phyloP scores from a whole-genome alignment of 2,113 vertebrate genomes.

The Upupa epops region DNA sequence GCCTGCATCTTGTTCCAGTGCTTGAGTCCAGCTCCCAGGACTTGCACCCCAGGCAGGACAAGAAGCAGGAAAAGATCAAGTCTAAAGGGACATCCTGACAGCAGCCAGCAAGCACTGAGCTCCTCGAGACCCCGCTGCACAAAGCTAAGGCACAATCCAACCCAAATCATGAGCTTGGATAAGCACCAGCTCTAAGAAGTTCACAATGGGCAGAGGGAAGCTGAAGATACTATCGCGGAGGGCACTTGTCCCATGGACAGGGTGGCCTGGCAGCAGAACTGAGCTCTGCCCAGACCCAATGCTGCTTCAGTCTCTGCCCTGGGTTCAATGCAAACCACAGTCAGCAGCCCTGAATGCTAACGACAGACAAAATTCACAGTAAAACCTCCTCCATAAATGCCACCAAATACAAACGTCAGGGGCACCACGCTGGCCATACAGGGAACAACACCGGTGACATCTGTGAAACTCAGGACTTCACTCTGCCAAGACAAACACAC shows the following conservation, averaged over 20 bases:
- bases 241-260: not conserved
- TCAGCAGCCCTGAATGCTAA: not conserved
- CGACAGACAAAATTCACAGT: not conserved
- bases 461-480: not conserved
- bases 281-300: not conserved
- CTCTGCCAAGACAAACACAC: not conserved
- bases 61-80: not conserved
- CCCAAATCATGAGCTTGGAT: not conserved
- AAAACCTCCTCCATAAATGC: not conserved
- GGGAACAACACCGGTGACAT: not conserved
- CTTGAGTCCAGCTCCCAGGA: not conserved
- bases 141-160: not conserved
- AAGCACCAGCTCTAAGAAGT: not conserved
- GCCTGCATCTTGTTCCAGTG: not conserved
- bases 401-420: conserved; percentile 2
- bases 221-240: not conserved
- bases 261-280: not conserved
- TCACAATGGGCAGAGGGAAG: not conserved
- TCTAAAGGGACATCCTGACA: not conserved
- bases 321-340: not conserved
- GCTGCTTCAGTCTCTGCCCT: not conserved
- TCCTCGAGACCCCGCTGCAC: fast-evolving
- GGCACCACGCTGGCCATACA: not conserved
- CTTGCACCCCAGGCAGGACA: not conserved
- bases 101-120: not conserved